Evolutionary conservation across 2,888 invertebrate genomes (phyloP).

Genomic region (Craniophora ligustri): DNA sequence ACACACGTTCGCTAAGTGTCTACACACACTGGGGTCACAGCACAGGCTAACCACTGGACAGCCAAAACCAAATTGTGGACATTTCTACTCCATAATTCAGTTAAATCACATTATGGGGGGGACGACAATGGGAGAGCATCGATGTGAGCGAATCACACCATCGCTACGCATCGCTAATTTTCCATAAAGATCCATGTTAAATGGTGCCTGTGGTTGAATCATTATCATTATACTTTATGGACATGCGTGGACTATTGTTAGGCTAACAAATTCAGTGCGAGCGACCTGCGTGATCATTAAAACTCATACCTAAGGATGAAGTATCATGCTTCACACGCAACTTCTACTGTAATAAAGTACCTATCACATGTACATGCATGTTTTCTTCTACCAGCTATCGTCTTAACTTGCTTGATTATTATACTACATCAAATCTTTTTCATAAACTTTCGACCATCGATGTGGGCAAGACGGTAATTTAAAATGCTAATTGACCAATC

Average conservation of each 20-base stretch:
- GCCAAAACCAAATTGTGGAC: conserved; percentile 84
- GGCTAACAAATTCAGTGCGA: conserved; percentile 62
- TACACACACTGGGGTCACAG: conserved; percentile 56
- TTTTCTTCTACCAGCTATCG: too few species aligned
- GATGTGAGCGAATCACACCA: conserved; percentile 88
- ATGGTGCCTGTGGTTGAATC: conserved; percentile 74
- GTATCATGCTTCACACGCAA: not conserved
- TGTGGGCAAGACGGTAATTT: not conserved
- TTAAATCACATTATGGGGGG: conserved; percentile 87
- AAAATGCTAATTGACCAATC: conserved; percentile 6
- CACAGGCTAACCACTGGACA: conserved; percentile 78
- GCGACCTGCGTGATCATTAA: conserved; percentile 65
- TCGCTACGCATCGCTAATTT: conserved; percentile 85
- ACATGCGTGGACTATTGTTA: conserved; percentile 65
- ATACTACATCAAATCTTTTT: too few species aligned
- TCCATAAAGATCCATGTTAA: conserved; percentile 77
- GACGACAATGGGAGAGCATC: conserved; percentile 86
- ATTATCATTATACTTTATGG: conserved; percentile 74
- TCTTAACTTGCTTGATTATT: too few species aligned
- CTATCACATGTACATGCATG: too few species aligned
- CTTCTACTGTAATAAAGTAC: not conserved
- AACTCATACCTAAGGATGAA: conserved; percentile 42
- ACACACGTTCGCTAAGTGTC: conserved; percentile 62
- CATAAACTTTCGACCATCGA: too few species aligned
- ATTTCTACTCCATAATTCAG: conserved; percentile 86